Conservation (phyloP, 1,140 invertebrate species). For the Pseudomyrmex gracilis region DNA sequence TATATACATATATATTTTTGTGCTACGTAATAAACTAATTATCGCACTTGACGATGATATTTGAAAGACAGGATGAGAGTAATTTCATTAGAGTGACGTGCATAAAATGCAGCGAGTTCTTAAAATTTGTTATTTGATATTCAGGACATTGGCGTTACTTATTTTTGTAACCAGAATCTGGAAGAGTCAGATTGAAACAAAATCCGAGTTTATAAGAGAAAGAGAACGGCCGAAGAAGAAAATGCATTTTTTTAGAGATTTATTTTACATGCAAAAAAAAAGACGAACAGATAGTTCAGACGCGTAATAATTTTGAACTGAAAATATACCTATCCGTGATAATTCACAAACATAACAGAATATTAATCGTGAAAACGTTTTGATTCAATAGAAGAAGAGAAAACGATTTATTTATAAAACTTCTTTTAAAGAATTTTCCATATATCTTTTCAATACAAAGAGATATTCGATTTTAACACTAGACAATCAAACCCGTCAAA, state of each 20-base stretch:
- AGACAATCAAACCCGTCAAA: no score
- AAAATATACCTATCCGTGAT: no score
- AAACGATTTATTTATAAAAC: no score
- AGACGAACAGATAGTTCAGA: background rate
- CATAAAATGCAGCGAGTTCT: background rate
- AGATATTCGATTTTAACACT: no score
- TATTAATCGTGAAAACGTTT: no score
- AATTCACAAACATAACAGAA: no score
- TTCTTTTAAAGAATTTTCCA: no score
- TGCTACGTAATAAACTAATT: background rate
- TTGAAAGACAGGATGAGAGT: background rate
- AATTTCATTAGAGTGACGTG: slow-evolving; percentile 14
- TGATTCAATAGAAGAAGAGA: no score
- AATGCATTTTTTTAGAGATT: background rate
- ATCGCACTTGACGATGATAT: background rate
- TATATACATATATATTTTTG: background rate
- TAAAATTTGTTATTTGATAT: slow-evolving; percentile 13
- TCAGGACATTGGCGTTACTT: background rate
- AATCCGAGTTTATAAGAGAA: background rate
- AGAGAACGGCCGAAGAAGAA: no score
- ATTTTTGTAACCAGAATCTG: background rate
- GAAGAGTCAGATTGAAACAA: background rate
- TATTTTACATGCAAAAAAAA: background rate
- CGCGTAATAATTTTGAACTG: no score
- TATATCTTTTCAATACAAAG: no score